Evolutionary conservation across 2,113 vertebrate species (phyloP), one percentile per base, ranked within the genome.

Genomic region (Oxygymnocypris stewartii): DNA sequence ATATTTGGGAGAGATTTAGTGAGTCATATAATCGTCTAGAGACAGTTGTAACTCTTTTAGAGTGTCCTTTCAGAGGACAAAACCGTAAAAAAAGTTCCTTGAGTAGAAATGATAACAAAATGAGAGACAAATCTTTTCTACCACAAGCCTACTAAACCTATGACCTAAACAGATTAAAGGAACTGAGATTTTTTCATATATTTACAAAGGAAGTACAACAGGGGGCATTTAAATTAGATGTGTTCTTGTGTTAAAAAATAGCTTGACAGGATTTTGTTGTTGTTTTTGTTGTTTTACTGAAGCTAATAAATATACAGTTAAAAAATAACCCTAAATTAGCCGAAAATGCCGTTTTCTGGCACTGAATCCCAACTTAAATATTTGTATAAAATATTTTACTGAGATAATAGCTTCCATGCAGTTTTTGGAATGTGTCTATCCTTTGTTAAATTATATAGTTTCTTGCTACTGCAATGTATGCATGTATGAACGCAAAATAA

Each of bases 21-120:
- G 80, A 82, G 75, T 84, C 82, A 59, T 74, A 78, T 79, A 83
- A 85, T 87, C 82, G 79, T 65, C 84, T 65, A 69, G 67, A 84
- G 51, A 80, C 65, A 67, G 78, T 84, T 67, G 65, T 82, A 84
- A 85, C 49, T 74, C 80, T 78, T 85, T 71, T 84, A 84, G 31
- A 80, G 54, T 90, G 88, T 87, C 89, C 88, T 90, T 91, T 89
- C 47, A 49, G 37, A 86, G 82, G 67, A 54, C 83, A 54, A 69
- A 85, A 87, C 85, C 73, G 51, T 73, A 85, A 67, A 90, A 31
- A 31, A 88, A 59, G 75, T 84, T 87, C 63, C 84, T 84, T 63
- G 47, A 49, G 28, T 18, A 47, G 31, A 83, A 78, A 86, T 86
- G 59, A 84, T 86, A 88, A 90, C 49, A 88, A 84, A 85, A 79